Base-by-base conservation (phyloP, 2,888 invertebrate genomes). In the Leucophenga maculata region DNA sequence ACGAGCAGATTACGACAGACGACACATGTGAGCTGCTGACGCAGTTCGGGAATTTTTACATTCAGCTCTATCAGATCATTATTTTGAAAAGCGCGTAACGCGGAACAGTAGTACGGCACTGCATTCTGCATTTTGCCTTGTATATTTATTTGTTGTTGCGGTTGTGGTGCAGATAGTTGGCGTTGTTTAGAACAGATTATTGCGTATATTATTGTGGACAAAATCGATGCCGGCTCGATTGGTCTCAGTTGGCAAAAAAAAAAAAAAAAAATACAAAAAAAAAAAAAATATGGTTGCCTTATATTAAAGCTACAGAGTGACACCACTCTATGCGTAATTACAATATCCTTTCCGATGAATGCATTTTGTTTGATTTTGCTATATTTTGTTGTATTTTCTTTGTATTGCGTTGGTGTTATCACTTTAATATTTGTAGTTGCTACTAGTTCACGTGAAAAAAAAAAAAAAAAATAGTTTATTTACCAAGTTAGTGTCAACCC, bases 11-110 rank as follows among this genome's bases (percentile, higher is more conserved):
- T 93, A 73, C 94, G 93, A 88, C 97, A 97, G 68, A 97, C 96
- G 69, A 94, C 95, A 89, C 97, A 97, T 78, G 95, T 94, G 80
- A 97, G 90, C 74, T 95, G 94, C 87, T 95, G 95, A 70, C 96
- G 91, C 85, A 97, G 90, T 89, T 94, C 94, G 6, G 95, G 95
- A 78, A 97, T 92, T 83, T 95, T 91, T 79, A 94, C 92, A 89
- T 94, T 94, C 79, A 97, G 91, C 89, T 96, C 96, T 11, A 46
- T 13, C 6, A 64, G 3, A 39, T 39, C 39, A 8, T 9, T 3
- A 9, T 39, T 39, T 11, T 39, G 39, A 11, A 39, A 39, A 11
- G 39, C 14, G 1, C 22, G 62, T 22, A 46, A 22, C 14, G 46
- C 22, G 14, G 32, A 14, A 20, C 16, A 20, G n/a, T 64, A 64